phyloP scores from a whole-genome alignment of 2,888 invertebrate species.

The Spodoptera littoralis region DNA sequence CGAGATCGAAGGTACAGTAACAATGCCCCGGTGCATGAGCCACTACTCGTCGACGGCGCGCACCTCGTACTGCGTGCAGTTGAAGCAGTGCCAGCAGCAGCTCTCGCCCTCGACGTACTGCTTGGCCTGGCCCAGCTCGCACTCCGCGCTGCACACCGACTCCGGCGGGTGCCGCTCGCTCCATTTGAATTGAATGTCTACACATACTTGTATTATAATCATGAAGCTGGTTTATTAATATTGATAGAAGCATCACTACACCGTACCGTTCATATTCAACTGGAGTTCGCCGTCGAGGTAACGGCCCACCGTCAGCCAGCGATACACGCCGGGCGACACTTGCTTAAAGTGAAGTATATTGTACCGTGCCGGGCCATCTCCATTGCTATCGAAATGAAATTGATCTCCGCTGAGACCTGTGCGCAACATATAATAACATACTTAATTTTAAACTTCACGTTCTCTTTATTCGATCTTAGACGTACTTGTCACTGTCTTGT shows the following conservation, averaged over 20 bases:
- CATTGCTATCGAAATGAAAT: conserved; percentile 96
- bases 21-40: neutral
- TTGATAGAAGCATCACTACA: neutral
- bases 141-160: conserved; percentile 97
- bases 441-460: too few relatives aligned
- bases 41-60: neutral
- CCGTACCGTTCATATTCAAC: conserved; percentile 93
- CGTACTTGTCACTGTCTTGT: too few relatives aligned
- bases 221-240: neutral
- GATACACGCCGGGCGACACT: conserved; percentile 91
- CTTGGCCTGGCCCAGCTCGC: conserved; percentile 96
- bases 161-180: conserved; percentile 93
- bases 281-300: conserved; percentile 94
- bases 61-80: conserved; percentile 84
- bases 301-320: conserved; percentile 95
- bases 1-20: neutral
- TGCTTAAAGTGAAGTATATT: conserved; percentile 98
- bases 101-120: conserved; percentile 97
- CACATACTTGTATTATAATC: neutral
- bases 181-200: conserved; percentile 95
- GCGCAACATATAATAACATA: too few relatives aligned
- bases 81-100: conserved; percentile 97
- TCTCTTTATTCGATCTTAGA: too few relatives aligned
- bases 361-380: conserved; percentile 98
- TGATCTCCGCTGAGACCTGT: conserved; percentile 96